phyloP scores from a whole-genome alignment of 2,888 invertebrate genomes.

The Biston stratarius region DNA sequence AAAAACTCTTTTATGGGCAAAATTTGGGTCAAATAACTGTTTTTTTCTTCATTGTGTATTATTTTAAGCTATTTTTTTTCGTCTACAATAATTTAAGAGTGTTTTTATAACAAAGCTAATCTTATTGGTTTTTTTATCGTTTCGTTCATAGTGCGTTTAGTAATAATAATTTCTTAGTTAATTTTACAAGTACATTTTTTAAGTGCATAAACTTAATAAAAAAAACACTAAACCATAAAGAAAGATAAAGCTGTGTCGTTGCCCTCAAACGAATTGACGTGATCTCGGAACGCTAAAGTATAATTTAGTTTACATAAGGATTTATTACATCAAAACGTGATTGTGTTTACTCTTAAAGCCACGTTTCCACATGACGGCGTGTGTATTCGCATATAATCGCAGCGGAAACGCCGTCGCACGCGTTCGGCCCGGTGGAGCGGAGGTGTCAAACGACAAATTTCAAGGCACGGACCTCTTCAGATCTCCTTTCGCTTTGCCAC shows the following conservation, averaged over 20 bases:
- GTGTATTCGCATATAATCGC: conserved; percentile 63
- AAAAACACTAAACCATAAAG: neutral
- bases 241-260: neutral
- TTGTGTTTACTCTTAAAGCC: conserved; percentile 54
- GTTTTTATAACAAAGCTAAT: too few relatives aligned
- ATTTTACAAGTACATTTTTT: too few relatives aligned
- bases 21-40: too few relatives aligned
- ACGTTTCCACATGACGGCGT: conserved; percentile 53
- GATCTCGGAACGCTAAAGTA: conserved; percentile 24
- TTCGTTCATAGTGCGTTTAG: too few relatives aligned
- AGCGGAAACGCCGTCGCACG: conserved; percentile 63
- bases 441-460: conserved; percentile 78
- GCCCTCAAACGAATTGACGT: conserved; percentile 6
- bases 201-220: too few relatives aligned
- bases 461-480: conserved; percentile 64
- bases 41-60: too few relatives aligned
- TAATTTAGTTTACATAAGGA: conserved; percentile 39
- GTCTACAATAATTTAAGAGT: too few relatives aligned
- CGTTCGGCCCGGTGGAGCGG: conserved; percentile 62
- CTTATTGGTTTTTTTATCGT: too few relatives aligned
- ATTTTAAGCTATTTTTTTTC: too few relatives aligned
- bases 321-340: conserved; percentile 49
- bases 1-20: too few relatives aligned
- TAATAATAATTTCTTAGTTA: too few relatives aligned
- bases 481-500: conserved; percentile 61